Base-by-base conservation (phyloP, 2,113 vertebrate genomes). In the Oncorhynchus gorbuscha region DNA sequence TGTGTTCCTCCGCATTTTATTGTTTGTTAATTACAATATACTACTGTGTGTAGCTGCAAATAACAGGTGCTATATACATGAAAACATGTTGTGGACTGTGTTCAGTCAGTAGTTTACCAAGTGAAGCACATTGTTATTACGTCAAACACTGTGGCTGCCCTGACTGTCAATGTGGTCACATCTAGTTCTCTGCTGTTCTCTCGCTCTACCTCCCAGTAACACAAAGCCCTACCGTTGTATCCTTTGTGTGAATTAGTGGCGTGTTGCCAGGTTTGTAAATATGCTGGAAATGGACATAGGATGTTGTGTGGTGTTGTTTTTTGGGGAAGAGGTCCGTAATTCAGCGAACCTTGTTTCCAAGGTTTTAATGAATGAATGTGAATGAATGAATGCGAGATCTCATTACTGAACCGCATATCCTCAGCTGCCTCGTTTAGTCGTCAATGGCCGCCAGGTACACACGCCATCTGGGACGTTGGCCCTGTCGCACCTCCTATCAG, bases 391-490 rank as follows among this genome's bases (percentile, higher is more conserved):
- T 11, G 39, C 4, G 80, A 73, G 71, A 59, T 76, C 80, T 87
- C 85, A 83, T 88, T 89, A 85, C 83, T 76, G 72, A 85, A 89
- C 84, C 76, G 58, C 83, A 89, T 86, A 76, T 79, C 69, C 82
- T 81, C 66, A 12, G 77, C 73, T 28, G 55, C 84, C 85, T 88
- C 76, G 72, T 88, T 91, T 86, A 85, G 12, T 18, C 13, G 73
- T 77, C 32, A 68, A 77, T 83, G 73, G 83, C 89, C 77, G 75
- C 84, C 84, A 89, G 88, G 82, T 20, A 76, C 66, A 24, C 66
- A 76, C 0, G 9, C 87, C 90, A 90, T 91, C 91, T 93, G 91
- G 39, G 9, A 45, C 8, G 39, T 45, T 45, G 39, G 83, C 80
- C 78, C 20, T 68, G 75, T 59, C 55, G 22, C 80, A 69, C 73